A percentile compares a stretch with the other conserved stretches of the same genome.
Conservation (phyloP, 2,797 vertebrate genomes). For the Mus minutoides region DNA sequence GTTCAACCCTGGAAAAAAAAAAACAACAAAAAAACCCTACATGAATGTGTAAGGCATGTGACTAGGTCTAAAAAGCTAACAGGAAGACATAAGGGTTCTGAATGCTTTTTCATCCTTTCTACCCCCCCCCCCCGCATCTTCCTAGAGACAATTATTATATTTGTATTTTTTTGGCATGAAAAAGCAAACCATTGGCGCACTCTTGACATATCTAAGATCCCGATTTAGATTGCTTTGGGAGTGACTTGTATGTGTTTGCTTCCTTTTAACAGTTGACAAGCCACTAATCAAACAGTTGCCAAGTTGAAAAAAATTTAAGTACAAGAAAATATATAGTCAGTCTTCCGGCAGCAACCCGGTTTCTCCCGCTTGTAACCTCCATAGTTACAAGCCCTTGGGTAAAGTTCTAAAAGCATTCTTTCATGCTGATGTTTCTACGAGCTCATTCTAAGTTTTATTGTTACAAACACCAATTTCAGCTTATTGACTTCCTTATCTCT, state of each 20-base stretch:
- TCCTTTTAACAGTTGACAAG: not conserved
- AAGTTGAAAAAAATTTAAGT: not conserved
- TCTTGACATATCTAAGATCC: not conserved
- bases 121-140: not conserved
- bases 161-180: not conserved
- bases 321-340: not conserved
- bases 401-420: conserved; percentile 25
- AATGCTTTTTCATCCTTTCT: not conserved
- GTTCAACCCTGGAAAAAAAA: not conserved
- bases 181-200: not conserved
- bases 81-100: not conserved
- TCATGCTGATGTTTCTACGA: not conserved
- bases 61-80: not conserved
- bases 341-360: not conserved
- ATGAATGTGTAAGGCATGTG: not conserved
- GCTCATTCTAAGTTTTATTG: not conserved
- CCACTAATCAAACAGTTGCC: not conserved
- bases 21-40: too few species aligned
- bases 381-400: not conserved
- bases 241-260: not conserved
- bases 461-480: not conserved
- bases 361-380: not conserved
- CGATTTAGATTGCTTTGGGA: not conserved
- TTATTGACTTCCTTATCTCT: not conserved
- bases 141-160: not conserved